phyloP scores from a whole-genome alignment of 2,797 vertebrate species.

The Eulemur mongoz region DNA sequence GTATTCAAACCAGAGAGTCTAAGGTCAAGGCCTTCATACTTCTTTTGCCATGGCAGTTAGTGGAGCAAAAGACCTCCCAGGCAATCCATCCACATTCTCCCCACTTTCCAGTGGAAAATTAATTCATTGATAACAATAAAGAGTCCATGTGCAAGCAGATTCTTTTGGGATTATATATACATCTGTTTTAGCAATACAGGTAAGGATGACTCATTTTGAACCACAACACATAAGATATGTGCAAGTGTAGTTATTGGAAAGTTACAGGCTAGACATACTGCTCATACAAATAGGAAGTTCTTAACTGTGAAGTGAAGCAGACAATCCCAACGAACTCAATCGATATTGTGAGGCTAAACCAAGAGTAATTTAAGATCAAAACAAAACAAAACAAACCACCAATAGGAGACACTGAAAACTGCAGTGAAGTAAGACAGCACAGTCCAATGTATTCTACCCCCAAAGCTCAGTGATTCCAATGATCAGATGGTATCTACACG shows the following conservation, averaged over 20 bases:
- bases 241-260: background rate
- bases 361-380: slow-evolving; percentile 30
- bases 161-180: background rate
- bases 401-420: background rate
- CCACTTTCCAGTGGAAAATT: background rate
- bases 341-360: background rate
- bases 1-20: background rate
- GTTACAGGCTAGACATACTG: background rate
- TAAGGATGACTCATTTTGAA: background rate
- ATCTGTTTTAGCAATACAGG: background rate
- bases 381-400: background rate
- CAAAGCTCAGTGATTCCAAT: background rate
- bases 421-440: background rate
- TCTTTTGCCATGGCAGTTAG: background rate
- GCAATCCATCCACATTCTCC: background rate
- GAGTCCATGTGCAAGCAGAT: background rate
- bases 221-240: background rate
- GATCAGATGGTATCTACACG: background rate
- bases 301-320: background rate
- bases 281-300: slow-evolving; percentile 5
- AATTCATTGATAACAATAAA: background rate
- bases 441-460: background rate
- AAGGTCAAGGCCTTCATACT: background rate
- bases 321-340: background rate
- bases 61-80: background rate